phyloP scores from a whole-genome alignment of 2,113 vertebrate genomes.

The Rissa tridactyla region DNA sequence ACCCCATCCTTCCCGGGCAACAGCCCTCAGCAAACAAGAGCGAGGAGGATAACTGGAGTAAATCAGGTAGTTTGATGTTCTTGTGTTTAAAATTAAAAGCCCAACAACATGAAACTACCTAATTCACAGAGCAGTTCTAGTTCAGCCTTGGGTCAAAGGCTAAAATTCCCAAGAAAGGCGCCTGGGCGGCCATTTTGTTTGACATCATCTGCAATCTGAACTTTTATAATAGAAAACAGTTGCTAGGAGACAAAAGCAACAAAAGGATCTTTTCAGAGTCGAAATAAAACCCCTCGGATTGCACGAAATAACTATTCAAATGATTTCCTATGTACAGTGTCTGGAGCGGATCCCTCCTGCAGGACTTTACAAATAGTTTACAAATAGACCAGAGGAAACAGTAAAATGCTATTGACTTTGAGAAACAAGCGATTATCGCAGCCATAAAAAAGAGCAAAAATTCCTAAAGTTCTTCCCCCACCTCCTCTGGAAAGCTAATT shows the following conservation, averaged over 20 bases:
- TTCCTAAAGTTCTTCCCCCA: not conserved
- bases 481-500: not conserved
- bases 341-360: slow-evolving; percentile 52
- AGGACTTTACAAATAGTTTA: slow-evolving; percentile 60
- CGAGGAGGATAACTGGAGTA: slow-evolving; percentile 76
- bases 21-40: not conserved
- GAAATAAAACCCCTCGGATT: slow-evolving; percentile 35
- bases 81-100: slow-evolving; percentile 80
- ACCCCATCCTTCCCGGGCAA: not conserved
- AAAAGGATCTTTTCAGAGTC: slow-evolving; percentile 45
- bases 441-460: slow-evolving; percentile 25
- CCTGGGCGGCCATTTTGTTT: slow-evolving; percentile 41
- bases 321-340: slow-evolving; percentile 54
- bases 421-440: slow-evolving; percentile 49
- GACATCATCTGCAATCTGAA: slow-evolving; percentile 6
- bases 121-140: slow-evolving; percentile 81
- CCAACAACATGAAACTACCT: slow-evolving; percentile 93
- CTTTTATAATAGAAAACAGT: slow-evolving; percentile 38
- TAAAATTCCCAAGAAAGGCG: slow-evolving; percentile 18
- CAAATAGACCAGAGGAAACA: slow-evolving; percentile 53
- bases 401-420: slow-evolving; percentile 61
- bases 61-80: slow-evolving; percentile 86
- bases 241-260: slow-evolving; percentile 56
- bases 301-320: slow-evolving; percentile 17
- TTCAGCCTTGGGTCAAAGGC: slow-evolving; percentile 63